Conservation (phyloP, 1,140 invertebrate genomes). For the Drosophila murphyi region DNA sequence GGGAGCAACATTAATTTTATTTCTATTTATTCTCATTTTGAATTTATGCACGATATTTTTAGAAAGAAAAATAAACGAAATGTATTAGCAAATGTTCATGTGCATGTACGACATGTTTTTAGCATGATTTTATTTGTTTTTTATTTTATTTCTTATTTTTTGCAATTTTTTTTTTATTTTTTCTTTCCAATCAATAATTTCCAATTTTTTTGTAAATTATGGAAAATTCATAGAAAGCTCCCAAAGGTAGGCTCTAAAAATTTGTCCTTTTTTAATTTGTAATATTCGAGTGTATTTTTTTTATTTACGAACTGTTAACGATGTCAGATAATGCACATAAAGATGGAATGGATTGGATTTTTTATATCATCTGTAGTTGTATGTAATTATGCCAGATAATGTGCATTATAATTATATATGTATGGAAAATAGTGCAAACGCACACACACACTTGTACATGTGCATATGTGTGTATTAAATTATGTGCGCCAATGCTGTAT, state of each 20-base stretch:
- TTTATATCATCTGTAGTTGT: not conserved
- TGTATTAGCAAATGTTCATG: not conserved
- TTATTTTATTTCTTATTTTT: no score
- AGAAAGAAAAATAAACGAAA: conserved; percentile 15
- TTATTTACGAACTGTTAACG: not conserved
- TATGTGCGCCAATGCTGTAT: conserved; percentile 5
- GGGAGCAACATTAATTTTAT: conserved; percentile 22
- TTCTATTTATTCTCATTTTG: conserved; percentile 17
- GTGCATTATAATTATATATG: conserved; percentile 2
- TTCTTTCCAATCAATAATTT: no score
- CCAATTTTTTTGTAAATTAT: no score
- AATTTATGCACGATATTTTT: conserved; percentile 41
- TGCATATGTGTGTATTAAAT: conserved; percentile 1
- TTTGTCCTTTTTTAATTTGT: not conserved
- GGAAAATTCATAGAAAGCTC: not conserved
- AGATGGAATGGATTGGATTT: no score
- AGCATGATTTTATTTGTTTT: no score
- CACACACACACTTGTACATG: not conserved
- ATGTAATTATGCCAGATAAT: not conserved
- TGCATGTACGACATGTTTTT: conserved; percentile 5
- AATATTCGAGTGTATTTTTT: not conserved
- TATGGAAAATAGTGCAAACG: not conserved
- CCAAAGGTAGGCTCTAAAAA: not conserved
- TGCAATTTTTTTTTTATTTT: no score
- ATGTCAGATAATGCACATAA: no score